Base-by-base conservation (phyloP, 2,113 vertebrate species). In the Phainopepla nitens region DNA sequence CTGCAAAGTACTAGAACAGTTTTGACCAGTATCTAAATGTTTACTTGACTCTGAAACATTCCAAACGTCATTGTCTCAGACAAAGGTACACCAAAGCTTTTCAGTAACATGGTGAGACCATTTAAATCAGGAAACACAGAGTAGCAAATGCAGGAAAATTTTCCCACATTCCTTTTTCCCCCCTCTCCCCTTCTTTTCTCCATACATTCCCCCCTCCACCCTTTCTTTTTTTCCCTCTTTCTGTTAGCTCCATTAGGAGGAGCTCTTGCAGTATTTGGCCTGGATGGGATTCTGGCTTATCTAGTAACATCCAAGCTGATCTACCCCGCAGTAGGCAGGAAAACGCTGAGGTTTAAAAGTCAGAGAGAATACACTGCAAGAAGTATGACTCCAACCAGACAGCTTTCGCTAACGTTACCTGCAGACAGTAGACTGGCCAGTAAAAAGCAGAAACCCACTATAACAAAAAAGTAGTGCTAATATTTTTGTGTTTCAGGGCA, bases 221-320 rank as follows among this genome's bases (percentile, higher is more conserved):
- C 14, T 19, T 23, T 50, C 14, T 25, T 8, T 21, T 33, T 27
- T 42, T 15, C 35, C 3, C 22, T 45, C 7, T 3, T 0, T 92
- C 77, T 39, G 15, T 86, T 89, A 89, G 80, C 82, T 98, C 98
- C 98, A 98, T 98, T 98, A 99, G 98, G 98, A 98, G 99, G 98
- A 98, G 98, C 97, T 98, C 98, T 98, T 98, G 98, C 96, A 97
- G 95, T 99, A 95, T 96, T 98, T 97, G 98, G 95, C 96, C 87
- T 89, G 18, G 45, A 79, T 73, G 47, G 84, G 72, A 84, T 53
- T 47, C 39, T 14, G 6, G 29, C 69, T 83, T 91, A 70, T 42
- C 81, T 72, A 60, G 29, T 79, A 81, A 54, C 82, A 94, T 64
- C 79, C 77, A 51, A 88, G 93, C 35, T 83, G 72, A 82, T 61